Evolutionary conservation across 2,888 invertebrate species (phyloP).

Genomic region (Erpobdella octoculata): DNA sequence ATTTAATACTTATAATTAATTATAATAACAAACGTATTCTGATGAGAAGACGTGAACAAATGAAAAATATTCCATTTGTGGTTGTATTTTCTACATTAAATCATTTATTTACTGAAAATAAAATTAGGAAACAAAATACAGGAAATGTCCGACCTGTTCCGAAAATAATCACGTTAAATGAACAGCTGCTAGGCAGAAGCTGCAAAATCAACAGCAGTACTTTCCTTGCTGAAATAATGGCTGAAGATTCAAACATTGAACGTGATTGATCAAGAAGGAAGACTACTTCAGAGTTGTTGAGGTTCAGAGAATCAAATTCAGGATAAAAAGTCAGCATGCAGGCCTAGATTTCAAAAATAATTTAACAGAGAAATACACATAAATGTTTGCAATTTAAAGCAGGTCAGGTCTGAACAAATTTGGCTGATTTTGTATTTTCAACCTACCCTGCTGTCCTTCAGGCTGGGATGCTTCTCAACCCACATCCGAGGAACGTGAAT

Average conservation of each 20-base stretch:
- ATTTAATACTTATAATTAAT: too few species aligned
- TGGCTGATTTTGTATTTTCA: too few species aligned
- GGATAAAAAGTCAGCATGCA: slow-evolving; percentile 54
- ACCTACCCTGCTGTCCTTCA: slow-evolving; percentile 33
- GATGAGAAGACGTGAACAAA: too few species aligned
- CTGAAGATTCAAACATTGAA: slow-evolving; percentile 49
- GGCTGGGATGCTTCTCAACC: slow-evolving; percentile 48
- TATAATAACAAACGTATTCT: not conserved
- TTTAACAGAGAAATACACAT: not conserved
- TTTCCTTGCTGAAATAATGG: slow-evolving; percentile 46
- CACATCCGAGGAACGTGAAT: slow-evolving; percentile 54
- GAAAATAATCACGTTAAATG: slow-evolving; percentile 53
- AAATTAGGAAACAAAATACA: not conserved
- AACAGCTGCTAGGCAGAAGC: slow-evolving; percentile 45
- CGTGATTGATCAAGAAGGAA: slow-evolving; percentile 53
- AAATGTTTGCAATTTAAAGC: not conserved
- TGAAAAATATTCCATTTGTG: too few species aligned
- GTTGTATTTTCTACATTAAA: too few species aligned
- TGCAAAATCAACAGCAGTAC: slow-evolving; percentile 47
- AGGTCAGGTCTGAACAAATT: too few species aligned
- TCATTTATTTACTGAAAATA: not conserved
- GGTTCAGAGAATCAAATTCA: slow-evolving; percentile 49
- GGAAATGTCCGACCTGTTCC: slow-evolving; percentile 44
- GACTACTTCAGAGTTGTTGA: slow-evolving; percentile 43
- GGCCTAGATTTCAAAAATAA: slow-evolving; percentile 42